Evolutionary conservation across 2,113 vertebrate species (phyloP).

Genomic region (Nasalis larvatus): DNA sequence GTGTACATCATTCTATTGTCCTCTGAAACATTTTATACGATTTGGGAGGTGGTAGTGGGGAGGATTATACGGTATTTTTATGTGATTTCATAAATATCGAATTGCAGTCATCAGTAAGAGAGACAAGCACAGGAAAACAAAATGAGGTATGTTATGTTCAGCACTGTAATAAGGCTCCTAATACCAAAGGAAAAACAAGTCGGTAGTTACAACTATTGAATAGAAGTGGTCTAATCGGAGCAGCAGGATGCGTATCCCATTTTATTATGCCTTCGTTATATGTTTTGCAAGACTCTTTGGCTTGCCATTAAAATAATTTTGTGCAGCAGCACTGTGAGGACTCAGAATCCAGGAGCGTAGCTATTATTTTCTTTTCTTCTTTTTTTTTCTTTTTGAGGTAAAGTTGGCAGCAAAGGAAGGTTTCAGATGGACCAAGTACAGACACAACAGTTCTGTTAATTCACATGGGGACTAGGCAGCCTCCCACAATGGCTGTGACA

Average conservation of each 20-base stretch:
- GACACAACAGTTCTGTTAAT: background rate
- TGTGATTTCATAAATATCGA: constrained; percentile 83
- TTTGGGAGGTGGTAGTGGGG: constrained; percentile 67
- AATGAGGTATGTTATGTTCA: constrained; percentile 78
- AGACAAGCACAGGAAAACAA: constrained; percentile 79
- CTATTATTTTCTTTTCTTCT: constrained; percentile 83
- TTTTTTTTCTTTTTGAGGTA: background rate
- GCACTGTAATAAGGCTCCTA: constrained; percentile 81
- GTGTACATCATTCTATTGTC: constrained; percentile 84
- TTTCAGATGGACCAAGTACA: background rate
- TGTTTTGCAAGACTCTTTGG: constrained; percentile 78
- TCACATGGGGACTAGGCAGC: background rate
- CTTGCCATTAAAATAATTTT: constrained; percentile 82
- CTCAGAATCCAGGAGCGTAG: constrained; percentile 73
- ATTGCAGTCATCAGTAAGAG: constrained; percentile 82
- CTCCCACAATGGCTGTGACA: background rate
- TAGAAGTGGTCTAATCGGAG: constrained; percentile 82
- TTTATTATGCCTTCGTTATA: constrained; percentile 82
- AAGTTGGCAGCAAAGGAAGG: background rate
- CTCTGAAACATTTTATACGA: constrained; percentile 80
- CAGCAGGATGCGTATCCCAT: constrained; percentile 79
- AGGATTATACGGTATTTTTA: constrained; percentile 78
- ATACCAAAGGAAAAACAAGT: constrained; percentile 85
- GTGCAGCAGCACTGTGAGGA: constrained; percentile 66
- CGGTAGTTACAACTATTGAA: constrained; percentile 81